Base-by-base conservation (phyloP, 2,797 vertebrate genomes). In the Euthynnus affinis region DNA sequence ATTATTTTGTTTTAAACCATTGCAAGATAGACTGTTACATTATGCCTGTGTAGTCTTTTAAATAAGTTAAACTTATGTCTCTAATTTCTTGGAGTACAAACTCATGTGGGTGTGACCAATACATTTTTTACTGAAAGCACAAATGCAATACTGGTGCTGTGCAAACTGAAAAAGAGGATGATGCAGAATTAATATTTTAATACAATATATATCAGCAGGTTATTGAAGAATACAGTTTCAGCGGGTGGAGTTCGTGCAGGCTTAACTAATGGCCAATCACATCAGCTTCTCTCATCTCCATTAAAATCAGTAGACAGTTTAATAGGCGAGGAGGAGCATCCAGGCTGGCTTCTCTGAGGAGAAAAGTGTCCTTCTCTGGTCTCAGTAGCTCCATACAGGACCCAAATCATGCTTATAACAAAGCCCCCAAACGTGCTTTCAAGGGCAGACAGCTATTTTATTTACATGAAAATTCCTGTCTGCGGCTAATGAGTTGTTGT, bases 231-330 rank as follows among this genome's bases (percentile, higher is more conserved):
- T 72, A 73, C 64, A 81, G 87, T 86, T 89, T 87, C 76, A 82
- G 77, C 82, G 87, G 81, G 89, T 93, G 82, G 83, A 79, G 65
- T 48, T 72, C 55, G 71, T 74, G 69, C 83, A 69, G 71, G 78
- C 79, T 84, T 75, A 68, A 67, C 86, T 89, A 87, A 89, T 84
- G 82, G 83, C 88, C 89, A 92, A 91, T 92, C 91, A 87, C 82
- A 86, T 88, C 87, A 80, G 78, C 81, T 88, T 78, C 84, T 78
- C 84, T 87, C 88, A 80, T 83, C 76, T 81, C 81, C 88, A 87
- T 92, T 91, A 89, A 90, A 92, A 90, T 81, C 89, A 88, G 88
- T 88, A 88, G 90, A 91, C 90, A 87, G 85, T 90, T 92, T 92
- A 92, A 91, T 90, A 78, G 89, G 85, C 56, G 74, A 82, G 83